Evolutionary conservation across 1,140 invertebrate genomes (phyloP).

Genomic region (Caenorhabditis latens): DNA sequence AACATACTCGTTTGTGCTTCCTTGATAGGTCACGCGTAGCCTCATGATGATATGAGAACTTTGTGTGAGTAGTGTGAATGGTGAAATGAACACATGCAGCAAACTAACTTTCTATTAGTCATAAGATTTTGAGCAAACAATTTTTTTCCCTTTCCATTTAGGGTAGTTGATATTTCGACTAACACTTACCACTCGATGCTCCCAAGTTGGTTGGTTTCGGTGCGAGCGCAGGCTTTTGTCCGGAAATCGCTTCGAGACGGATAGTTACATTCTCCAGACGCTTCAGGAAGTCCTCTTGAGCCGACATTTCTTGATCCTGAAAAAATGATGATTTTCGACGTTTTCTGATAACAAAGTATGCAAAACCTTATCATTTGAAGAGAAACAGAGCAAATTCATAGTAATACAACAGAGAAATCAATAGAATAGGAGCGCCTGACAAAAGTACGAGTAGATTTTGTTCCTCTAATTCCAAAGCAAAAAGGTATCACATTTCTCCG

Average conservation of each 20-base stretch:
- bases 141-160: background rate
- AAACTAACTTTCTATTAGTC: background rate
- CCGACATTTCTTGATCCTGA: slow-evolving; percentile 53
- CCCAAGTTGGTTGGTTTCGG: slow-evolving; percentile 70
- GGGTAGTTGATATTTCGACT: background rate
- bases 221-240: slow-evolving; percentile 72
- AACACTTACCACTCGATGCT: slow-evolving; percentile 32
- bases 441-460: background rate
- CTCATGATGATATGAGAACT: slow-evolving; percentile 22
- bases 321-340: background rate
- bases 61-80: background rate
- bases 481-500: slow-evolving; percentile 4
- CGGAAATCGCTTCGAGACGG: slow-evolving; percentile 70
- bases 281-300: slow-evolving; percentile 65
- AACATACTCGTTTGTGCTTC: slow-evolving; percentile 20
- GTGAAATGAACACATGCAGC: background rate
- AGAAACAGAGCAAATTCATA: slow-evolving; percentile 44
- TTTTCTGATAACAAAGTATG: background rate
- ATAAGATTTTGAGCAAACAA: slow-evolving; percentile 47
- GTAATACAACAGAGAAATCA: background rate
- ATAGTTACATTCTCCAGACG: slow-evolving; percentile 73
- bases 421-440: background rate
- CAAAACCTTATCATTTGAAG: slow-evolving; percentile 41
- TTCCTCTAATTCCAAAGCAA: background rate
- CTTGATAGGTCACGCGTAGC: slow-evolving; percentile 44